Base-by-base conservation (phyloP, 2,888 invertebrate species). In the Chrysolina oricalcia region DNA sequence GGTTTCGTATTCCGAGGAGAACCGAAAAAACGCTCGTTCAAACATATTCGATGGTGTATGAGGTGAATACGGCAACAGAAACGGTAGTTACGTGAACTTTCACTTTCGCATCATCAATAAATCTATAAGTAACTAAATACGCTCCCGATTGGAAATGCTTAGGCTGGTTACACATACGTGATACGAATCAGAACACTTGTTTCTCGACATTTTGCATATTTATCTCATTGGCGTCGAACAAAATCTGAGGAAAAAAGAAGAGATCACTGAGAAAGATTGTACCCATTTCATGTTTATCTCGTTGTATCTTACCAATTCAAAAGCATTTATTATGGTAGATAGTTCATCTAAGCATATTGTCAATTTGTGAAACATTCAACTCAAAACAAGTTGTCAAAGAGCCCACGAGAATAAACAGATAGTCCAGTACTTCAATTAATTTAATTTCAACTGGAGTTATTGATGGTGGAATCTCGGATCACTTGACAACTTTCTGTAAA, bases 31-130 rank as follows among this genome's bases (percentile, higher is more conserved):
- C 50, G 40, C 40, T 13, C 27, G 15, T 17, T 40, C 50, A 17
- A 53, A 41, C 46, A 68, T 53, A 68, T 53, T 23, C 50, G 50
- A 68, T 68, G 27, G 17, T 56, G 68, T 53, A 53, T 27, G 68
- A 68, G 27, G 27, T 40, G 53, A 59, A 68, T 53, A 53, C 53
- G 40, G 68, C 41, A 5, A 53, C 40, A 27, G 23, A 35, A 59
- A 59, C 56, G 56, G 3, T 56, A 23, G 56, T 23, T 56, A 56
- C 56, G 10, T 10, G 17, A 9, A 67, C 68, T 68, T 68, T 68
- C 68, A 40, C 68, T 68, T 53, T 53, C 53, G 53, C 19, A 40
- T 68, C 40, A 48, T 68, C 68, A 41, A 53, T 68, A 40, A 53
- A 50, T 68, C 53, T 53, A 40, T 11, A 68, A 40, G 53, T 11